These are phyloP conservation scores for Heliconius hewitsoni DNA, from an alignment of 1,140 invertebrate species.

Conservation along the genomic window DNA sequence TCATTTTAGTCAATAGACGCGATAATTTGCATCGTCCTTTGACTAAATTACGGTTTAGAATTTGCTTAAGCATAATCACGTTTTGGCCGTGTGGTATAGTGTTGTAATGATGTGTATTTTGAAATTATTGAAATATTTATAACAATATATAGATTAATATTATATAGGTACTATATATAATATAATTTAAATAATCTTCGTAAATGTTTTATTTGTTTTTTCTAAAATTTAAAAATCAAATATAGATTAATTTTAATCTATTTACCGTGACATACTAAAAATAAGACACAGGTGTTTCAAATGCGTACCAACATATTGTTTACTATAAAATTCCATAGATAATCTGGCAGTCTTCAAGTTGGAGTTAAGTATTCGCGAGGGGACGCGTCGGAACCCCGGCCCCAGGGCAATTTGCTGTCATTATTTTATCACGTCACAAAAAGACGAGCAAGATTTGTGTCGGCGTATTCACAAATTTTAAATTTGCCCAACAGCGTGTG, in stretches of 20 bases:
- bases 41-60: conserved; percentile 52
- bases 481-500: conserved; percentile 62
- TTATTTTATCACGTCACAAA: conserved; percentile 76
- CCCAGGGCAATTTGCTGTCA: conserved; percentile 63
- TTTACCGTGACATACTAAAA: neutral
- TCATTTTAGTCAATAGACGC: conserved; percentile 74
- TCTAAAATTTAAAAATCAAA: neutral
- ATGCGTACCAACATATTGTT: conserved; percentile 1
- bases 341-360: conserved; percentile 40
- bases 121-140: neutral
- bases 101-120: neutral
- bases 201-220: neutral
- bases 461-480: conserved; percentile 69
- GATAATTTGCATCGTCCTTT: conserved; percentile 79
- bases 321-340: conserved; percentile 27
- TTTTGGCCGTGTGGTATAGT: conserved; percentile 2
- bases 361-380: conserved; percentile 42
- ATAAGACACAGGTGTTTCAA: conserved; percentile 29
- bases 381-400: conserved; percentile 36
- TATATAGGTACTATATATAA: too few species aligned
- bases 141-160: too few species aligned
- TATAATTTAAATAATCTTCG: neutral
- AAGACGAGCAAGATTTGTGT: conserved; percentile 59
- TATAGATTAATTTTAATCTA: neutral
- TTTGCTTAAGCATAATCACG: conserved; percentile 29